Base-by-base conservation (phyloP, 1,140 invertebrate species). In the Caenorhabditis inopinata region DNA sequence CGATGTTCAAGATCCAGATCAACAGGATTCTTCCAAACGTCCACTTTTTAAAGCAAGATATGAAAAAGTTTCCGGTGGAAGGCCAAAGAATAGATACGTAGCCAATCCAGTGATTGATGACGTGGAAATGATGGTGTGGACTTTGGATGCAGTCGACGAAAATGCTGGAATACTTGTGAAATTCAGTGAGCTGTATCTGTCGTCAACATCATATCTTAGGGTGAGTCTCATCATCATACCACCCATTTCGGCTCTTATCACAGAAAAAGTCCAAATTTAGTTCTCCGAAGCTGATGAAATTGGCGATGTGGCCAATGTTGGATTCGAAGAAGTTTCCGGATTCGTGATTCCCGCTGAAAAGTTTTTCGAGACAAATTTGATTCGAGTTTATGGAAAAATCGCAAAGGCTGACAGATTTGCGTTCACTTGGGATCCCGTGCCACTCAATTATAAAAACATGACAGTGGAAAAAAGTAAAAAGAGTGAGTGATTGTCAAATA, bases 301-400 rank as follows among this genome's bases (percentile, higher is more conserved):
- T 38, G 58, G 38, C 12, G 58, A 68, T 9, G n/a, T 68, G n/a
- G 58, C 11, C 18, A 21, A 12, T 12, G 16, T 38, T 12, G 58
- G 32, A 1, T 68, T 21, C 23, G 32, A 68, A 38, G 32, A 42
- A 68, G 58, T 68, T 2, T 18, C 32, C 11, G 58, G 58, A 68
- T n/a, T 38, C 0, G 23, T 38, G 32, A 21, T 21, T 21, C 58
- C 58, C 6, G 16, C n/a, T 3, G 58, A 68, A n/a, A 42, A 38
- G 25, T 68, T 68, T 11, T 68, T 68, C 32, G 58, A 68, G 32
- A 38, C 32, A 18, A 38, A 42, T 2, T 3, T 68, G 32, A 68
- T 68, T 21, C 11, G 58, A 68, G 58, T 68, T 68, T 68, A 68
- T 68, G 58, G 58, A 68, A 68, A 42, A 42, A 9, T 68, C 16